Conservation (phyloP, 2,113 vertebrate species). For the Probosciger aterrimus region DNA sequence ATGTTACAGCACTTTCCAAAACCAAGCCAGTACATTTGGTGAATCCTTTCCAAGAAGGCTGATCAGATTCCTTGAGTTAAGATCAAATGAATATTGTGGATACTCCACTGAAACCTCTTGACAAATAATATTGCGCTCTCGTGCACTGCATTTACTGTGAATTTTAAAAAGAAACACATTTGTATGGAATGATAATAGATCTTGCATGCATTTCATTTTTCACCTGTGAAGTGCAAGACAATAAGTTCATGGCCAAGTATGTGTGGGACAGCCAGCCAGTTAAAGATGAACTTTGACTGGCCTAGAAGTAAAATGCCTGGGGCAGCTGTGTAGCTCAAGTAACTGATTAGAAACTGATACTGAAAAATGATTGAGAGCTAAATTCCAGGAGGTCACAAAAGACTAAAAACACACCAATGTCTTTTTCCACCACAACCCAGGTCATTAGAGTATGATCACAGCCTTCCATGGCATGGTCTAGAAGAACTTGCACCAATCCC, state of each 20-base stretch:
- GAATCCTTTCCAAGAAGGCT: slow-evolving; percentile 37
- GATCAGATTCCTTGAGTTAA: slow-evolving; percentile 35
- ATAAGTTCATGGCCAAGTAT: background rate
- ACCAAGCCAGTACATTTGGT: slow-evolving; percentile 31
- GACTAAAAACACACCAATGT: background rate
- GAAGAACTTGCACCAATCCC: background rate
- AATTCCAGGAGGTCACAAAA: background rate
- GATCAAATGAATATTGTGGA: slow-evolving; percentile 33
- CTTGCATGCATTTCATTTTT: background rate
- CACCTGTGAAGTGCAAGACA: background rate
- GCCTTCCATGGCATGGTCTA: background rate
- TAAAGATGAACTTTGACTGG: background rate
- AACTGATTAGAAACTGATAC: slow-evolving; percentile 35
- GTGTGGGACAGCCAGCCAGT: background rate
- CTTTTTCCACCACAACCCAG: background rate
- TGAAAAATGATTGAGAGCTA: background rate
- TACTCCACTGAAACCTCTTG: background rate
- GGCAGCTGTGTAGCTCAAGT: slow-evolving; percentile 43
- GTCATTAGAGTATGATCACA: background rate
- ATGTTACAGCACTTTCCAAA: slow-evolving; percentile 60
- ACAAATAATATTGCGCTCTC: background rate
- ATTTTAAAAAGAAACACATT: background rate
- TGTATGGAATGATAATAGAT: background rate
- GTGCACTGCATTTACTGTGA: background rate
- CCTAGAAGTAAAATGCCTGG: slow-evolving; percentile 15